These are phyloP conservation scores for Virgularia gustaviana DNA, from an alignment of 92 coral and sea anemone genomes.

Conservation along the genomic window DNA sequence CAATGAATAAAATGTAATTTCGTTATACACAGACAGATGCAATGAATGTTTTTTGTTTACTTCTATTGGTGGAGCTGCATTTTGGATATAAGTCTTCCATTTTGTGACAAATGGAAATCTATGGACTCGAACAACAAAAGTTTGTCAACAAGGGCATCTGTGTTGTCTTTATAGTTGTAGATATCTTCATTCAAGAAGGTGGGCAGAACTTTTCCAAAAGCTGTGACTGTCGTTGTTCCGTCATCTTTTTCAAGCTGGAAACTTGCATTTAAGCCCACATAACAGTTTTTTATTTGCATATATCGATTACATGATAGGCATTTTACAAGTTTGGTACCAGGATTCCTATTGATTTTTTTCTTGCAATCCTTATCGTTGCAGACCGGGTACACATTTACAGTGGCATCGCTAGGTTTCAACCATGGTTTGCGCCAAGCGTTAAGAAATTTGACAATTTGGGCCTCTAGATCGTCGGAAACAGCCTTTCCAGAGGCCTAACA, in stretches of 20 bases:
- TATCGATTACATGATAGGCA: slow-evolving; percentile 50
- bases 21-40: too few species aligned
- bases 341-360: slow-evolving; percentile 34
- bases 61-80: background rate
- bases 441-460: too few species aligned
- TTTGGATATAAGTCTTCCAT: background rate
- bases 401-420: too few species aligned
- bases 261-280: background rate
- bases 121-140: background rate
- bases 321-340: slow-evolving; percentile 34
- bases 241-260: background rate
- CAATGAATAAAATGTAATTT: too few species aligned
- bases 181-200: background rate
- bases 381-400: slow-evolving; percentile 42
- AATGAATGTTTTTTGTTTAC: background rate
- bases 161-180: background rate
- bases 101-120: background rate
- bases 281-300: slow-evolving; percentile 38
- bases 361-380: slow-evolving; percentile 59
- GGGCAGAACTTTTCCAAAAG: background rate
- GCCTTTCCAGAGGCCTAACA: too few species aligned
- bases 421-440: too few species aligned
- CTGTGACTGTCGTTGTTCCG: background rate
- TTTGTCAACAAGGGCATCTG: background rate
- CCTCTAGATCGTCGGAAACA: too few species aligned